Conservation (phyloP, 2,797 vertebrate genomes). For the Limosa lapponica region DNA sequence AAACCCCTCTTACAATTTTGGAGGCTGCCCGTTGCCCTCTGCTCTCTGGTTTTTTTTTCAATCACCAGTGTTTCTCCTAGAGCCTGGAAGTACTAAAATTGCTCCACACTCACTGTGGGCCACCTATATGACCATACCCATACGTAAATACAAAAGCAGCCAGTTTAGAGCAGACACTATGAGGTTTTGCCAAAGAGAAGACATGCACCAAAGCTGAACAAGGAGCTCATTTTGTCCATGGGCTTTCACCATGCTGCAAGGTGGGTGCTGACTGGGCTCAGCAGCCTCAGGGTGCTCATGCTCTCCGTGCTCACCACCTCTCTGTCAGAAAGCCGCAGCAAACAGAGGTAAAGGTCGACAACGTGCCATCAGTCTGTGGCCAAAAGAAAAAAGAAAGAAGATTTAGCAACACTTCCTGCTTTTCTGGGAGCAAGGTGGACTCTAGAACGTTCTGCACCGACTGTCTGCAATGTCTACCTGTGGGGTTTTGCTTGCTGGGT, state of each 20-base stretch:
- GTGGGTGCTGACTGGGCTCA: neutral
- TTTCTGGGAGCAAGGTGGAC: neutral
- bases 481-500: neutral
- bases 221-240: neutral
- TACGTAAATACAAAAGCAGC: neutral
- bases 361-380: neutral
- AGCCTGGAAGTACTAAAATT: neutral
- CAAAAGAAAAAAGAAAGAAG: neutral
- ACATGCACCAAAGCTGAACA: neutral
- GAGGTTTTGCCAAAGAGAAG: neutral
- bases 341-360: neutral
- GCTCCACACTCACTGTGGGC: fast-evolving
- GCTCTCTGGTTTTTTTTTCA: neutral
- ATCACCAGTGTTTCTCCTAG: neutral
- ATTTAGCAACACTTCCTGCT: neutral
- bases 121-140: neutral
- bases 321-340: neutral
- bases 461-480: neutral
- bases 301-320: neutral
- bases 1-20: neutral
- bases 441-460: neutral
- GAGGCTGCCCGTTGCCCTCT: neutral
- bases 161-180: neutral
- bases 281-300: neutral
- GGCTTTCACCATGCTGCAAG: neutral